Base-by-base conservation (phyloP, 2,797 vertebrate genomes). In the Platalea minor region DNA sequence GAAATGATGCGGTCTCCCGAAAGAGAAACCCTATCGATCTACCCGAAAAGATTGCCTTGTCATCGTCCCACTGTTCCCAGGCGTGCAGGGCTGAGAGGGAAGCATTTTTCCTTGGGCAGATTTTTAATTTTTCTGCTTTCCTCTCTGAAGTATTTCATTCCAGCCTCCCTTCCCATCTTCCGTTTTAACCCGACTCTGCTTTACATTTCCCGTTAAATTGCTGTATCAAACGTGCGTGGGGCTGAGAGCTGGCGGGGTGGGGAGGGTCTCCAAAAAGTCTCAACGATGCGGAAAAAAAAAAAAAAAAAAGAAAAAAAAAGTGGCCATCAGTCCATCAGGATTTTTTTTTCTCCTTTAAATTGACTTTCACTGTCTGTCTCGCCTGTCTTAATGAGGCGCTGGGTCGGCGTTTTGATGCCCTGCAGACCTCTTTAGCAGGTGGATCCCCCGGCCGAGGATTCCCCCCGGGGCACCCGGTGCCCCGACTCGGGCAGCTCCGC, bases 51-150 rank as follows among this genome's bases (percentile, higher is more conserved):
- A 51, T 25, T 31, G 50, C 37, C 43, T 63, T 63, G 80, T 35
- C 73, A 51, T 73, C 54, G 17, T 45, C 63, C 35, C 63, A 5
- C 83, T 37, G 45, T 41, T 82, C n/a, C 29, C 24, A 21, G 45
- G 19, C n/a, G 12, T 43, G 21, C 50, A 31, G 67, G 24, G 33
- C 45, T 88, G 54, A 14, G 53, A 91, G 18, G n/a, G 48, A 88
- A 94, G 19, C 15, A 3, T 37, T 92, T 95, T 83, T 33, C 25
- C 65, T 74, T 13, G 31, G 14, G 59, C n/a, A 76, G 54, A 67
- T 54, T 63, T 90, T 82, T 15, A 56, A 31, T 67, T 70, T 89
- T 84, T 43, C 60, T 82, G 51, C 60, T 82, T 72, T 88, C 43
- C 17, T 56, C 51, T 41, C 77, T 28, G 56, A 65, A 63, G 59